Conservation (phyloP, 2,888 invertebrate species). For the Nudaria mundana region DNA sequence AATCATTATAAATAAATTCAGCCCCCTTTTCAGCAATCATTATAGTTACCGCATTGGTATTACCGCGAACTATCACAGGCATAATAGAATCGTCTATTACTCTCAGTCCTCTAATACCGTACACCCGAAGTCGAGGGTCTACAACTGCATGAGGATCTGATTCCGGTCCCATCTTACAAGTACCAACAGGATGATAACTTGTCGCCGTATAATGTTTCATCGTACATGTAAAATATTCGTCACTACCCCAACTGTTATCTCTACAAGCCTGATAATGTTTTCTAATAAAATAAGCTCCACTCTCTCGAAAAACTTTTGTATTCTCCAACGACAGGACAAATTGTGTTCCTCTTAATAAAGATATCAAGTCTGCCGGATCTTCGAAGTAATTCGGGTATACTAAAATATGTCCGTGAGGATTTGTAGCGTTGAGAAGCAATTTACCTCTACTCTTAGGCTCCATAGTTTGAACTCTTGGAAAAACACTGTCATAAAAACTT, state of each 20-base stretch:
- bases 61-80: constrained; percentile 88
- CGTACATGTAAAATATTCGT: constrained; percentile 84
- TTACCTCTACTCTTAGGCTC: constrained; percentile 83
- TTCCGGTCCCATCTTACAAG: constrained; percentile 77
- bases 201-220: constrained; percentile 78
- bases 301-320: constrained; percentile 77
- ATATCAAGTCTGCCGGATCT: constrained; percentile 80
- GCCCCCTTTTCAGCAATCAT: constrained; percentile 86
- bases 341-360: constrained; percentile 81
- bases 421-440: constrained; percentile 80
- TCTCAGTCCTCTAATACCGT: constrained; percentile 80
- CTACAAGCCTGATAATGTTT: constrained; percentile 80
- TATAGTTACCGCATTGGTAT: constrained; percentile 89
- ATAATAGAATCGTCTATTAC: constrained; percentile 91
- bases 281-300: constrained; percentile 78
- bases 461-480: constrained; percentile 40
- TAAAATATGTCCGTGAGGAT: constrained; percentile 86
- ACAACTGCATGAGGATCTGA: constrained; percentile 83
- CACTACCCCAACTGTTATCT: constrained; percentile 79
- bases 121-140: constrained; percentile 83
- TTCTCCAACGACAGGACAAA: constrained; percentile 79
- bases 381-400: constrained; percentile 85
- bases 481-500: constrained; percentile 75
- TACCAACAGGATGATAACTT: constrained; percentile 69
- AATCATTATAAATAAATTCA: constrained; percentile 47